These are phyloP conservation scores for Apeira syringaria DNA, from an alignment of 2,888 invertebrate species.

Conservation along the genomic window DNA sequence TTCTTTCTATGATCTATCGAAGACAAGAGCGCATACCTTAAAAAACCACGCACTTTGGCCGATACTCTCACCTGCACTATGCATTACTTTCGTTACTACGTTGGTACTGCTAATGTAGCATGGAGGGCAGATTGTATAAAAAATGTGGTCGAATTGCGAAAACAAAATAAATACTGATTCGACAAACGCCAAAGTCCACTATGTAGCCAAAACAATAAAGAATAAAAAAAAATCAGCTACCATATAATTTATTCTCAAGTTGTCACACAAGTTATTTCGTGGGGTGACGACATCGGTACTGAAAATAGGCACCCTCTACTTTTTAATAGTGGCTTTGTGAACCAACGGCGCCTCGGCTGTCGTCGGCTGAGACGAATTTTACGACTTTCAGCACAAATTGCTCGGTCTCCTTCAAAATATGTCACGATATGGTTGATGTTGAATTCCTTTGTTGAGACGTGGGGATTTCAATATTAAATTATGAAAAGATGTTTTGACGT, in stretches of 20 bases:
- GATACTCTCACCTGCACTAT: too few species aligned
- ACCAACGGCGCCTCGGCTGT: constrained; percentile 64
- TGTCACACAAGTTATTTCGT: constrained; percentile 60
- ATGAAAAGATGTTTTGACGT: constrained; percentile 7
- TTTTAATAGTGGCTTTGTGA: constrained; percentile 70
- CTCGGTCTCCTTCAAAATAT: constrained; percentile 63
- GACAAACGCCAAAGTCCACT: too few species aligned
- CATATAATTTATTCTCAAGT: constrained; percentile 55
- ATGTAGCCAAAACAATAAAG: too few species aligned
- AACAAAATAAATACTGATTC: too few species aligned
- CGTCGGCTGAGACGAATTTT: constrained; percentile 63
- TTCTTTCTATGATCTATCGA: too few species aligned
- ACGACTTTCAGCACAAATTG: constrained; percentile 74
- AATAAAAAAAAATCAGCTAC: too few species aligned
- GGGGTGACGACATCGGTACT: constrained; percentile 49
- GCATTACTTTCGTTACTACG: too few species aligned
- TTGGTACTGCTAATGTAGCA: too few species aligned
- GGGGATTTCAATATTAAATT: constrained; percentile 13
- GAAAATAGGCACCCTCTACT: constrained; percentile 76
- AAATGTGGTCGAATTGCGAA: too few species aligned
- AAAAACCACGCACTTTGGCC: too few species aligned
- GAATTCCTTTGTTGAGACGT: constrained; percentile 24
- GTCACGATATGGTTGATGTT: constrained; percentile 35
- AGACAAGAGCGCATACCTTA: too few species aligned
- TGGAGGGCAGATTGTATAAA: too few species aligned